Evolutionary conservation across 2,888 invertebrate genomes (phyloP), one percentile per base, ranked within the genome.

Genomic region (Synergus itoensis): DNA sequence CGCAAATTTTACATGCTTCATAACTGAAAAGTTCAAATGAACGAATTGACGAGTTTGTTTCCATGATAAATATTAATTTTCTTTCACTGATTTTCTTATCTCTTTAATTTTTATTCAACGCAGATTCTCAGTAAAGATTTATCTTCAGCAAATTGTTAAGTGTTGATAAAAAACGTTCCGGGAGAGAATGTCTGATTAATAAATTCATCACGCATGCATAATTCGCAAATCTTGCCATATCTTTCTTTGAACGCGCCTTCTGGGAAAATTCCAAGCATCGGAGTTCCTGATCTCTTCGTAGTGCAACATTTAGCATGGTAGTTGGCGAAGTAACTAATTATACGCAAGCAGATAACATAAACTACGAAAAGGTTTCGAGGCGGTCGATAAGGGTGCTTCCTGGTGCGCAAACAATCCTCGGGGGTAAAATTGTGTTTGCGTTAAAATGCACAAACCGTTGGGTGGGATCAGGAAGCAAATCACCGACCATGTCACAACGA

Each of bases 251-350:
- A 73, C 73, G 53, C 53, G 73, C 53, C 73, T 73, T 73, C 73
- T 73, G 53, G 73, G 73, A 73, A 73, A 53, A 73, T 73, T 73
- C 53, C 73, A 16, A n/a, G n/a, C 73, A 73, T 73, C 73, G 73
- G 53, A 73, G 53, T 73, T 73, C 53, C 53, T 53, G 28, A 73
- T 73, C 73, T 73, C 28, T 69, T 53, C 8, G 43, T 28, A 73
- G 73, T 73, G 73, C 73, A 73, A 53, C 73, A 73, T 73, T 40
- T 53, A 73, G 40, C 53, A 36, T 53, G 73, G 53, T 73, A 73
- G 73, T 53, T 73, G 36, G 16, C 21, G 36, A 73, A 40, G 73
- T 28, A 73, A 53, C 73, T 73, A 73, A 73, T 73, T 73, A 73
- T 73, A 73, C 53, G 36, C 36, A 11, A 53, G 5, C 21, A 60